Evolutionary conservation across 2,888 invertebrate genomes (phyloP), one percentile per base, ranked within the genome.

Genomic region (Odontomyia ornata): DNA sequence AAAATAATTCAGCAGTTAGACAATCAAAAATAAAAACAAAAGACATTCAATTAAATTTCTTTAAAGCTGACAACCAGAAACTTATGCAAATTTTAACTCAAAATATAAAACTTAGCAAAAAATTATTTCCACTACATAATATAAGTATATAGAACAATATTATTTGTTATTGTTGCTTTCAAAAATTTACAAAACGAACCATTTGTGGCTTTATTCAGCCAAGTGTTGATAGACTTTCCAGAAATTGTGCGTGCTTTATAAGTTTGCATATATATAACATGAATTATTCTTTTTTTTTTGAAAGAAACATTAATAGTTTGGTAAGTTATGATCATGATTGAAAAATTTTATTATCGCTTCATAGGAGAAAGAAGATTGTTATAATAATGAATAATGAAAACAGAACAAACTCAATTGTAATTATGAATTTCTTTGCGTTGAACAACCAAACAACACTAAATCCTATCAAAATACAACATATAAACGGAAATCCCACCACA

Each of bases 161-260:
- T 69, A 18, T 69, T 69, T 56, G 36, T 75, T 76, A 56, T 65
- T 75, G 57, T 52, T 73, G 69, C 64, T 75, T 23, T 60, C 77
- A 75, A 77, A 46, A 60, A 62, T 43, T 75, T 62, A 62, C 60
- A 25, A 60, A 80, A 80, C 80, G 77, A 80, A 80, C 80, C 80
- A 79, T 80, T 79, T 75, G 76, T 62, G 79, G 79, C 78, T 80
- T 80, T 80, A 76, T 79, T 78, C 75, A 80, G 77, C 80, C 80
- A 80, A 60, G 77, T 77, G 80, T 80, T 80, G 79, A 80, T 79
- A 77, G 80, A 80, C 79, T 80, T 80, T 77, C 80, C 80, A 77
- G 80, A 80, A 79, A 79, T 76, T 36, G 79, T 80, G 80, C 80
- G 80, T 79, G 80, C 80, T 80, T 80, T 72, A 69, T 69, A 65